Percentiles rank a stretch among this genome's conserved stretches.
These are phyloP conservation scores for Lordiphosa clarofinis DNA, from an alignment of 1,140 invertebrate species.

Conservation along the genomic window DNA sequence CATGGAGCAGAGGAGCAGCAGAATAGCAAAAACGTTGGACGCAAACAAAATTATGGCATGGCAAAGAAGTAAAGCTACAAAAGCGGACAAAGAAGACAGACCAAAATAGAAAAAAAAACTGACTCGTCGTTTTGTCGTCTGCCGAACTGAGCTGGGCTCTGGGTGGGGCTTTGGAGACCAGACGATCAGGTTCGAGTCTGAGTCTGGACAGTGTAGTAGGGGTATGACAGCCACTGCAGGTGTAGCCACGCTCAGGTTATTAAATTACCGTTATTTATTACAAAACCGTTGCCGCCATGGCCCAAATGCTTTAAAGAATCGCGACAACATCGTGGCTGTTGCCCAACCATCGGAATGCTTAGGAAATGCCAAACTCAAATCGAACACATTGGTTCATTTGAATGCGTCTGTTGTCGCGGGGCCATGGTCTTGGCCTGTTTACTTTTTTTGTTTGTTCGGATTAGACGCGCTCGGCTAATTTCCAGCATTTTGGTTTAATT, in stretches of 20 bases:
- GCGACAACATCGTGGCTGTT: conserved; percentile 27
- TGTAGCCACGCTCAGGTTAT: conserved; percentile 63
- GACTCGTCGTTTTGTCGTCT: conserved; percentile 52
- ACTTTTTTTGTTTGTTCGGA: conserved; percentile 20
- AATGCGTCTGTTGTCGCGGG: conserved; percentile 36
- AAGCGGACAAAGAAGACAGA: conserved; percentile 15
- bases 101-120: conserved; percentile 18
- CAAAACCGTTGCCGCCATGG: conserved; percentile 67
- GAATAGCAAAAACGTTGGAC: conserved; percentile 13
- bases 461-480: conserved; percentile 60
- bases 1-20: neutral
- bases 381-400: conserved; percentile 47
- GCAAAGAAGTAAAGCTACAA: conserved; percentile 26
- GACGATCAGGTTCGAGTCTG: conserved; percentile 29
- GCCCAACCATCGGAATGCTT: conserved; percentile 32
- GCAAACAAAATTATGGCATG: conserved; percentile 48
- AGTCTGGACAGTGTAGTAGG: conserved; percentile 14
- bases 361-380: conserved; percentile 2
- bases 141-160: conserved; percentile 16
- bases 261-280: conserved; percentile 76
- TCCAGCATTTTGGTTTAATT: conserved; percentile 47
- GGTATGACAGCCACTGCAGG: conserved; percentile 41
- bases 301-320: conserved; percentile 59
- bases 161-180: conserved; percentile 4
- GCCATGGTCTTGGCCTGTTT: conserved; percentile 57